These are phyloP conservation scores for Apotomis capreana DNA, from an alignment of 2,888 invertebrate genomes.

Conservation along the genomic window DNA sequence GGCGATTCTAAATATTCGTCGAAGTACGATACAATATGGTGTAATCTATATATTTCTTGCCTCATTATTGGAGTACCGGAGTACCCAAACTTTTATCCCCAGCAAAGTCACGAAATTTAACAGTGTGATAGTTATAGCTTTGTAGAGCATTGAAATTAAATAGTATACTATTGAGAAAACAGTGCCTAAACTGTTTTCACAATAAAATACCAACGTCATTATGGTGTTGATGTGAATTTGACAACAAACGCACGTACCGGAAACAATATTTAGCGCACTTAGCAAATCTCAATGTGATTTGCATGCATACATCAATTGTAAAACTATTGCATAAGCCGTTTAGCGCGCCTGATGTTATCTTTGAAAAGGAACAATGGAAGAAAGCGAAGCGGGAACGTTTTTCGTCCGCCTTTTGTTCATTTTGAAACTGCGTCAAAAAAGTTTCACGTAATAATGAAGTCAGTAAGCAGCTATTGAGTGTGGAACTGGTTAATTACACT, in stretches of 20 bases:
- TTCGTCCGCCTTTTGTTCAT: slow-evolving; percentile 33
- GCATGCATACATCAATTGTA: slow-evolving; percentile 39
- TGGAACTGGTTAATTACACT: slow-evolving; percentile 55
- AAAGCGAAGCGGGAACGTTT: slow-evolving; percentile 46
- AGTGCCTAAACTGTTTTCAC: neutral
- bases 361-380: slow-evolving; percentile 49
- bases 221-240: slow-evolving; percentile 1
- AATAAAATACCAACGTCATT: slow-evolving; percentile 1
- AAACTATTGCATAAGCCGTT: slow-evolving; percentile 47
- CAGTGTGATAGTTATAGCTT: too few species aligned
- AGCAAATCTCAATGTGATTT: slow-evolving; percentile 25
- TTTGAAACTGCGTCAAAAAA: slow-evolving; percentile 35
- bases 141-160: too few species aligned
- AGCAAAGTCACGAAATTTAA: too few species aligned
- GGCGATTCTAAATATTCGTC: too few species aligned
- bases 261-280: slow-evolving; percentile 25
- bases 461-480: slow-evolving; percentile 57
- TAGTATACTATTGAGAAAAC: too few species aligned
- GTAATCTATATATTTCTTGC: too few species aligned
- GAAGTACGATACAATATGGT: too few species aligned
- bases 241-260: slow-evolving; percentile 3
- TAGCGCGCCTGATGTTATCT: slow-evolving; percentile 38
- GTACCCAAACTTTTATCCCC: too few species aligned
- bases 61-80: too few species aligned
- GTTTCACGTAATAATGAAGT: slow-evolving; percentile 41